phyloP scores from a whole-genome alignment of 2,888 invertebrate species.

The Stenodera caucasica region DNA sequence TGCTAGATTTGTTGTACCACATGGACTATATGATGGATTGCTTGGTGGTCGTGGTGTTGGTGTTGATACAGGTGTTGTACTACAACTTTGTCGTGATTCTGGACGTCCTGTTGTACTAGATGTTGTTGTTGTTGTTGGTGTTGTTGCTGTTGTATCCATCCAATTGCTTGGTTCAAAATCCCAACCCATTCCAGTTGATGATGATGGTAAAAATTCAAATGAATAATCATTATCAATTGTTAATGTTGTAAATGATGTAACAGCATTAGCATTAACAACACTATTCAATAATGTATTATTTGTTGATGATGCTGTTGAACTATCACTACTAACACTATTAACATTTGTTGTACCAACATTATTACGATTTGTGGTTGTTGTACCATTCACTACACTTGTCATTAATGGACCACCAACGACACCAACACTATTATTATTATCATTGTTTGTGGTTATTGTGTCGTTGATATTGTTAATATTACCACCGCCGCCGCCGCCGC shows the following conservation, averaged over 20 bases:
- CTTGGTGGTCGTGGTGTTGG: constrained; percentile 64
- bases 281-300: constrained; percentile 40
- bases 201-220: constrained; percentile 61
- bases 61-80: constrained; percentile 60
- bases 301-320: constrained; percentile 41
- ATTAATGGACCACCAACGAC: constrained; percentile 71
- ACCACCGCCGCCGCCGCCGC: constrained; percentile 39
- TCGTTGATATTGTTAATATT: constrained; percentile 34
- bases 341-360: constrained; percentile 32
- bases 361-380: constrained; percentile 46
- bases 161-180: constrained; percentile 55
- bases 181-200: constrained; percentile 58
- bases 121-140: background rate
- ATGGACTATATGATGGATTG: constrained; percentile 50
- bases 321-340: constrained; percentile 44
- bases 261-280: constrained; percentile 27
- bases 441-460: background rate
- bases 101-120: constrained; percentile 52
- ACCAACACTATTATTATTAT: constrained; percentile 9
- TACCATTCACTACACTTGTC: constrained; percentile 73
- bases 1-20: constrained; percentile 42
- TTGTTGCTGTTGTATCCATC: constrained; percentile 26
- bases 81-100: constrained; percentile 63
- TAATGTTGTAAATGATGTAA: constrained; percentile 38
- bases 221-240: constrained; percentile 54